Evolutionary conservation across 2,797 vertebrate species (phyloP), one percentile per base, ranked within the genome.

Genomic region (Mastacembelus armatus): DNA sequence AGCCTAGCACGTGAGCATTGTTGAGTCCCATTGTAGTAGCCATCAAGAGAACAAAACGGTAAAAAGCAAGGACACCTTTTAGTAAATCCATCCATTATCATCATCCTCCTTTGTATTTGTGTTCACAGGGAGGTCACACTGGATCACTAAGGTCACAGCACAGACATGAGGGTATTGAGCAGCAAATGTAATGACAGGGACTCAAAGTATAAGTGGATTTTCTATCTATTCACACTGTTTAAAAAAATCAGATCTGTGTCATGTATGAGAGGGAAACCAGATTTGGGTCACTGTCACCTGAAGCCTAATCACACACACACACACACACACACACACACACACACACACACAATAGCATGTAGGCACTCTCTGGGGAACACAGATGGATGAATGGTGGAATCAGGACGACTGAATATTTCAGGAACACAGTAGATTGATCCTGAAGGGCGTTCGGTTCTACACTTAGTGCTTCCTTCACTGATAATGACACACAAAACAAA

Each of bases 241-340:
- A 16, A 12, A 10, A 30, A 55, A 56, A 62, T 30, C 59, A 24
- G 22, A 65, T 59, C 51, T 63, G 57, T 71, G 72, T 64, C 49
- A 61, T 7, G 9, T 2, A 18, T 21, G 24, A 32, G 48, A 59
- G 39, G 36, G 9, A 1, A 57, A 62, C n/a, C 48, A 9, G 65
- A 83, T 73, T 21, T 77, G 5, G 77, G 77, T 80, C 73, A 67
- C 11, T 7, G 21, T 54, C 45, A 71, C 73, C 64, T 67, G 68
- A 47, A 30, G 52, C 19, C 10, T 22, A 21, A 24, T 35, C 38
- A 63, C 54, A 42, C 36, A 35, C 49, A 35, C 49, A 54, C 50
- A 36, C 22, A 29, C 24, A 42, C 50, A 51, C 16, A 47, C 70
- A 59, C 54, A 63, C 65, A 14, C 50, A 32, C 35, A 21, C 44